phyloP scores from a whole-genome alignment of 2,113 vertebrate species.

The Saguinus imperator region DNA sequence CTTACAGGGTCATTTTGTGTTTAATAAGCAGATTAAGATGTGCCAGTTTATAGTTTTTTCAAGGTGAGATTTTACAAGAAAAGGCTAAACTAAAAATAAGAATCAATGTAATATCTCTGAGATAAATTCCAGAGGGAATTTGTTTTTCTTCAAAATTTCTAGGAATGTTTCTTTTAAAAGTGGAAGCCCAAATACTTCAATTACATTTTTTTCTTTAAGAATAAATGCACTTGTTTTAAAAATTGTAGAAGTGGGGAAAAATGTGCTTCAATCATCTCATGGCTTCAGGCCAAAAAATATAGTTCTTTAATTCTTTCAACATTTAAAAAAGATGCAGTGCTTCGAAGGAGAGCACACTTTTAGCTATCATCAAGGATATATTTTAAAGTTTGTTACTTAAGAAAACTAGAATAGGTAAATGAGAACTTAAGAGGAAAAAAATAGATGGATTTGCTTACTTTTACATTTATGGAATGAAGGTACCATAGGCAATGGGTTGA shows the following conservation, averaged over 20 bases:
- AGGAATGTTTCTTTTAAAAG: slow-evolving; percentile 19
- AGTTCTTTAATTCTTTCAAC: background rate
- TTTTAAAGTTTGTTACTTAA: background rate
- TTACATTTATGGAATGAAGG: background rate
- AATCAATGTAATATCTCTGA: slow-evolving; percentile 17
- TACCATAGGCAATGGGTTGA: background rate
- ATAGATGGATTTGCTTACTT: background rate
- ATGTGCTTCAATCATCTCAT: background rate
- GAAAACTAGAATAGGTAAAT: background rate
- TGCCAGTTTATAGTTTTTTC: background rate
- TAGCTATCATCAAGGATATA: background rate
- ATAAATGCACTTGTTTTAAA: background rate
- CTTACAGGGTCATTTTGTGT: background rate
- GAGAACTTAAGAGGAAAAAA: slow-evolving; percentile 6
- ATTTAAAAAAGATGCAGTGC: background rate
- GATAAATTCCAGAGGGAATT: background rate
- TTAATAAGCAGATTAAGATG: background rate
- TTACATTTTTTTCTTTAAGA: background rate
- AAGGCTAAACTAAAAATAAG: slow-evolving; percentile 28
- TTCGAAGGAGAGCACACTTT: background rate
- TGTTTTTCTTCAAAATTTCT: background rate
- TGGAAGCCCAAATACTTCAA: background rate
- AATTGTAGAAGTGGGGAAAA: background rate
- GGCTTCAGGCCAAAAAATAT: background rate
- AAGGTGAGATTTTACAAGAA: slow-evolving; percentile 1